Evolutionary conservation across 2,888 invertebrate species (phyloP).

Genomic region (Heliconius sara): DNA sequence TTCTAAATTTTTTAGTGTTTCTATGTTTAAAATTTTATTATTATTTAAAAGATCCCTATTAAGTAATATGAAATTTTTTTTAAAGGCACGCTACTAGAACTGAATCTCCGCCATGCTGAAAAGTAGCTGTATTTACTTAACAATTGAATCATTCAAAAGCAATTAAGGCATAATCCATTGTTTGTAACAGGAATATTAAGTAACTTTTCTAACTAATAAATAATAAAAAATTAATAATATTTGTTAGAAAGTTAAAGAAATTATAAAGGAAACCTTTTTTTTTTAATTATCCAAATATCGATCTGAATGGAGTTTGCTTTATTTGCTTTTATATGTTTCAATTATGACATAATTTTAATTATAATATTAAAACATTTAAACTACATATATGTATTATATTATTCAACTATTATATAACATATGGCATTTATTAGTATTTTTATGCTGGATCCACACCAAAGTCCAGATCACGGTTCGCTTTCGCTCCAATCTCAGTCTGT

Average conservation of each 20-base stretch:
- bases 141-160: background rate
- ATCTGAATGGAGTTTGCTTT: background rate
- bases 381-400: slow-evolving; percentile 3
- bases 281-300: background rate
- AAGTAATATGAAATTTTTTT: slow-evolving; percentile 12
- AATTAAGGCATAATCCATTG: background rate
- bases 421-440: slow-evolving; percentile 1
- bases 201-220: background rate
- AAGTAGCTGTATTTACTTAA: background rate
- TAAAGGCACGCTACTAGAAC: slow-evolving; percentile 27
- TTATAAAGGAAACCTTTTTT: background rate
- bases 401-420: slow-evolving; percentile 2
- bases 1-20: background rate
- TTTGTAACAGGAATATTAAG: background rate
- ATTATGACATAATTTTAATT: background rate
- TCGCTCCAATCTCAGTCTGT: too few relatives aligned
- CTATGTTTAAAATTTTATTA: background rate
- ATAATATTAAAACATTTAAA: background rate
- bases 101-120: slow-evolving; percentile 8
- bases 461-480: too few relatives aligned
- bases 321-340: background rate
- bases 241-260: background rate
- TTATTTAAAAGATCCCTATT: background rate
- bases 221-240: background rate
- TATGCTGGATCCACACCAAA: too few relatives aligned